These are phyloP conservation scores for Strix uralensis DNA, from an alignment of 2,113 vertebrate genomes.

Conservation along the genomic window DNA sequence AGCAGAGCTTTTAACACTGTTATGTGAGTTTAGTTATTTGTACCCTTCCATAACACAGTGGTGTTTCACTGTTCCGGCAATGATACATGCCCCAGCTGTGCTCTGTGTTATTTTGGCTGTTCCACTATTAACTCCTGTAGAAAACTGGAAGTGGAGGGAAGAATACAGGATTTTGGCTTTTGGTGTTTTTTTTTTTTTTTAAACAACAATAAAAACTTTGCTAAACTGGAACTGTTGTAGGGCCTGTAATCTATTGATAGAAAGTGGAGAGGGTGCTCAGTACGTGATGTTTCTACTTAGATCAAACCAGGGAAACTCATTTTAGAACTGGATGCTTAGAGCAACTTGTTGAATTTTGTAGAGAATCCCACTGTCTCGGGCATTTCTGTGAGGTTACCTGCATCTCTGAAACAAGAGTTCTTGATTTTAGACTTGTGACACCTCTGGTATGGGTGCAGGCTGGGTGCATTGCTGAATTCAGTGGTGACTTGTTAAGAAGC, in stretches of 20 bases:
- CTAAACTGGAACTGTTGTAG: not conserved
- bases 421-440: not conserved
- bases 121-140: not conserved
- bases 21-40: not conserved
- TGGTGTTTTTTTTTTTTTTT: not conserved
- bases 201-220: not conserved
- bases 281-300: not conserved
- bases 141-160: not conserved
- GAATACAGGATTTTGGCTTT: not conserved
- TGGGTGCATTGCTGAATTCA: not conserved
- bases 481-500: not conserved
- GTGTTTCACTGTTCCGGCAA: not conserved
- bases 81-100: not conserved
- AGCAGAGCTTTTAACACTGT: not conserved
- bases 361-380: not conserved
- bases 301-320: not conserved
- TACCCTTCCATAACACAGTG: not conserved
- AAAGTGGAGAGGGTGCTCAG: not conserved
- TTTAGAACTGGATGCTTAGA: not conserved
- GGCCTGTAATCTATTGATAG: not conserved
- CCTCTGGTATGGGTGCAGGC: not conserved
- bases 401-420: not conserved
- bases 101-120: not conserved
- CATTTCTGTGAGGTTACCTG: not conserved
- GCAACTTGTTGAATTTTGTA: not conserved